Evolutionary conservation across 2,113 vertebrate genomes (phyloP).

Genomic region (Junco hyemalis): DNA sequence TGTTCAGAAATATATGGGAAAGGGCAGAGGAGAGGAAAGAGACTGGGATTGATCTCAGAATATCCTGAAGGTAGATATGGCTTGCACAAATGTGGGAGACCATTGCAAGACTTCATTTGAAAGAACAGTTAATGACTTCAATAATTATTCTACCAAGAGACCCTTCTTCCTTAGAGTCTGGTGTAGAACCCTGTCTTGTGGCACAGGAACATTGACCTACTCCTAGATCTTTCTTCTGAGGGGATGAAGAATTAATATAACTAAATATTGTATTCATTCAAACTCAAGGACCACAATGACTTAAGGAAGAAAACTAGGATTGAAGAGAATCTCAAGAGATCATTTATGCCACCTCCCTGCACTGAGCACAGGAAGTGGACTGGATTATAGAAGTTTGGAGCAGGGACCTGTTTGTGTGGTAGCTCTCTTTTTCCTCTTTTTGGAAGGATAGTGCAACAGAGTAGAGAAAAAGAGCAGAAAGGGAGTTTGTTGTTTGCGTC

Average conservation of each 20-base stretch:
- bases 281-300: background rate
- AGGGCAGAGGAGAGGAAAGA: background rate
- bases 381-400: background rate
- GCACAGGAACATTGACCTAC: background rate
- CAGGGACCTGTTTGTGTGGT: background rate
- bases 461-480: background rate
- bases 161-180: background rate
- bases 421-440: background rate
- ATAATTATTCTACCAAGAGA: background rate
- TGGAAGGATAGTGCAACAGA: background rate
- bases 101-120: background rate
- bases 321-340: background rate
- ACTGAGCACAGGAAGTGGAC: background rate
- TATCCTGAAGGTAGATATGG: background rate
- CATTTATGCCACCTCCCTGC: background rate
- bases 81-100: background rate
- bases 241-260: background rate
- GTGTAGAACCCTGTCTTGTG: background rate
- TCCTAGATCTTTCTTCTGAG: background rate
- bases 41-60: background rate
- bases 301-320: background rate
- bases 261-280: background rate
- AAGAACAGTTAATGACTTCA: background rate
- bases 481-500: rapidly evolving
- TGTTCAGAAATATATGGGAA: background rate